Base-by-base conservation (phyloP, 2,888 invertebrate genomes). In the Tachina grossa region DNA sequence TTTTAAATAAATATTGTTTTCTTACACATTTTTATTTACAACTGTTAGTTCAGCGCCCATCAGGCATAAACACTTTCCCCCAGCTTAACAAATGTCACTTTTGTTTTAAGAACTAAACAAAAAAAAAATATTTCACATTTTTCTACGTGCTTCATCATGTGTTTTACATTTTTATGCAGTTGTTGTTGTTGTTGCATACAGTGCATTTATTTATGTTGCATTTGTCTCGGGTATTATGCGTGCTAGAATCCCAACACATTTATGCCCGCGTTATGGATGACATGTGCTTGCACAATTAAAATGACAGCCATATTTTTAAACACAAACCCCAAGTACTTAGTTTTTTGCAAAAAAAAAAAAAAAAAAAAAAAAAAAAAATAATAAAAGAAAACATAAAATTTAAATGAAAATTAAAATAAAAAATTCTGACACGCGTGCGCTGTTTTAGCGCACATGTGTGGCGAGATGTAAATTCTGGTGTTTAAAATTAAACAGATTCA, bases 361-460 rank as follows among this genome's bases (percentile, higher is more conserved):
- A 49, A 53, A 19, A 39, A 31, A 59, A 81, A 57, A 65, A 71
- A 0, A 69, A 3, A 69, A 19, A 2, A n/a, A n/a, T n/a, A n/a
- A n/a, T n/a, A n/a, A n/a, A n/a, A n/a, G n/a, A n/a, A n/a, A n/a
- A n/a, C n/a, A n/a, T n/a, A n/a, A 68, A 59, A 55, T 16, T 39
- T 49, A 49, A 76, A 49, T 14, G 19, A n/a, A 55, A 61, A 77
- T 59, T 47, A 16, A 68, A 78, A 82, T 19, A 75, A 31, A 31
- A 69, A 65, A 43, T 53, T 66, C 53, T 55, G 80, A 76, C 86
- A 84, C 87, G 86, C 87, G 86, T 87, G 87, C 86, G 85, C 87
- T 78, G 59, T 68, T 74, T 45, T 43, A 59, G 22, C 39, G n/a
- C 69, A 81, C 84, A 86, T 86, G 83, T 86, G 83, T 84, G 63